phyloP scores from a whole-genome alignment of 1,140 invertebrate species.

The Hormaphis cornu region DNA sequence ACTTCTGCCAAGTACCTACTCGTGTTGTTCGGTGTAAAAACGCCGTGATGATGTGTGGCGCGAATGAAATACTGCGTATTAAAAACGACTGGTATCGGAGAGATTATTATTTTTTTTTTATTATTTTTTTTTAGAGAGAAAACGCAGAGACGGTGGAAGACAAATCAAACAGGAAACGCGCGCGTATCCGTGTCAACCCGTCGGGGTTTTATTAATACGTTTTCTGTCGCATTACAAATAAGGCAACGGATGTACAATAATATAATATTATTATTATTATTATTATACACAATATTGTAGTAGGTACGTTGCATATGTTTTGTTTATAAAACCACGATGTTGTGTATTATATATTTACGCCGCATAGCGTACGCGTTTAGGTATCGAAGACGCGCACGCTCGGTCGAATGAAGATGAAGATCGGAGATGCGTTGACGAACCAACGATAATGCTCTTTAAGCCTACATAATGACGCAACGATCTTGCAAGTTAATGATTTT shows the following conservation, averaged over 20 bases:
- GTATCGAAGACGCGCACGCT: too few relatives aligned
- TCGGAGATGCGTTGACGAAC: too few relatives aligned
- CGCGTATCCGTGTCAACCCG: conserved; percentile 12
- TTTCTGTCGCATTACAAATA: conserved; percentile 6
- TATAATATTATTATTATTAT: background rate
- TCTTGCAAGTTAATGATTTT: too few relatives aligned
- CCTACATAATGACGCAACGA: too few relatives aligned
- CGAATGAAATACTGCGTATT: background rate
- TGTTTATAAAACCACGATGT: background rate
- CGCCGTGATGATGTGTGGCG: background rate
- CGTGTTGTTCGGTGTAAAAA: conserved; percentile 19
- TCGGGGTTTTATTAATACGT: conserved; percentile 20
- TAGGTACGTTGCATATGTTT: background rate
- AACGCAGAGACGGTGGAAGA: background rate
- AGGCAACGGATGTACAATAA: background rate
- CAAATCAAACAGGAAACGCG: conserved; percentile 22
- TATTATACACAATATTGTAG: background rate
- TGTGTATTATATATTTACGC: background rate
- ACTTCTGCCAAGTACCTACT: too few relatives aligned
- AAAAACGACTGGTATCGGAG: conserved; percentile 13
- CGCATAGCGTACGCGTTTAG: too few relatives aligned
- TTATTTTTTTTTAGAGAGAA: conserved; percentile 23
- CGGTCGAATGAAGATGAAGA: too few relatives aligned
- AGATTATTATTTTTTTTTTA: too few relatives aligned
- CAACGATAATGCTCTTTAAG: too few relatives aligned